Conservation (phyloP, 2,888 invertebrate genomes). For the Formica aserva region DNA sequence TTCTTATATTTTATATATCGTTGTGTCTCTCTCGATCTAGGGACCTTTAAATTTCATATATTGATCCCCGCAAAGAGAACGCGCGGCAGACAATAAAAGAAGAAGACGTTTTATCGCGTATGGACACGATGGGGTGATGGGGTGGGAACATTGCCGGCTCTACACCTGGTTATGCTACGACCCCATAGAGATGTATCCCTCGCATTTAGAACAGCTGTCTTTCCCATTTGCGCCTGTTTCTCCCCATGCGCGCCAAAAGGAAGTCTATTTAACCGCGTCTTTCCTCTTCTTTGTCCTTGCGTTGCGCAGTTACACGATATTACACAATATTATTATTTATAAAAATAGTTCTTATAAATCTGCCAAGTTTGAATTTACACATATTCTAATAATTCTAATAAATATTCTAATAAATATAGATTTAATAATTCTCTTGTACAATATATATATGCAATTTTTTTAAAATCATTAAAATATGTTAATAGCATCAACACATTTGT, state of each 20-base stretch:
- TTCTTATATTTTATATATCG: constrained; percentile 1
- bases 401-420: neutral
- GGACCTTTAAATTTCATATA: constrained; percentile 46
- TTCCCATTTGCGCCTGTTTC: constrained; percentile 65
- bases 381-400: too few relatives aligned
- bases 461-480: neutral
- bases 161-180: constrained; percentile 81
- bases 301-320: neutral
- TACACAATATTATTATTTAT: neutral
- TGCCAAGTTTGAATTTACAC: neutral
- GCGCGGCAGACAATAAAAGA: constrained; percentile 39
- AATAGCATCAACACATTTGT: neutral
- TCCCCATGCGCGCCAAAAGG: constrained; percentile 58
- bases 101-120: constrained; percentile 52
- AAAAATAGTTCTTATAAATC: neutral
- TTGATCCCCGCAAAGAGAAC: constrained; percentile 4
- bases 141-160: constrained; percentile 66
- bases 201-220: constrained; percentile 78
- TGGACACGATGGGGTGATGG: constrained; percentile 53
- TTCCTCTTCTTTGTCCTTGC: neutral
- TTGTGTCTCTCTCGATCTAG: neutral
- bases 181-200: constrained; percentile 75
- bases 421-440: neutral
- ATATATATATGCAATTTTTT: neutral
- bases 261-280: constrained; percentile 45